Evolutionary conservation across 2,797 vertebrate genomes (phyloP).

Genomic region (Pantherophis alleghaniensis): DNA sequence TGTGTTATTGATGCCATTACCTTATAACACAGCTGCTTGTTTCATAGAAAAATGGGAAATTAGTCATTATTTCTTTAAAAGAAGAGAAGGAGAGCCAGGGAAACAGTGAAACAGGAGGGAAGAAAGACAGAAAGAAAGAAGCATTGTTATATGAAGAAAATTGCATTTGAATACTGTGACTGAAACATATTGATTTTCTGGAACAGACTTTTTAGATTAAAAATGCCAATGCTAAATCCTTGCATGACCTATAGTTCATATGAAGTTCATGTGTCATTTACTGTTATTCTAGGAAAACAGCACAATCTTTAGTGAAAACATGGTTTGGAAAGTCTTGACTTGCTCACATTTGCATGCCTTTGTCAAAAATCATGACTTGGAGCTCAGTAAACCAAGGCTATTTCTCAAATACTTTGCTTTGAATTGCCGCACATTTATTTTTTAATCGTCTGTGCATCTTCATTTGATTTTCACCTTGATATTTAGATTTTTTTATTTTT

Average conservation of each 20-base stretch:
- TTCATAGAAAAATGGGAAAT: constrained; percentile 80
- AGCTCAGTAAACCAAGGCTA: constrained; percentile 50
- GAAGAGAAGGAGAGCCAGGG: constrained; percentile 45
- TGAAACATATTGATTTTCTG: constrained; percentile 89
- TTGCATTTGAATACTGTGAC: constrained; percentile 83
- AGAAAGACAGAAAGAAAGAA: constrained; percentile 73
- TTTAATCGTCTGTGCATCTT: constrained; percentile 63
- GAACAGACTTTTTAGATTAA: constrained; percentile 85
- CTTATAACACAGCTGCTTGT: constrained; percentile 80
- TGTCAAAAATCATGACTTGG: constrained; percentile 71
- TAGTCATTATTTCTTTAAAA: constrained; percentile 74
- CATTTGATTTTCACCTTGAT: constrained; percentile 44
- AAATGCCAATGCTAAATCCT: constrained; percentile 86
- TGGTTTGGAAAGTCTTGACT: constrained; percentile 70
- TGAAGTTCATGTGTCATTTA: constrained; percentile 84
- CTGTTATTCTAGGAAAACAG: constrained; percentile 77
- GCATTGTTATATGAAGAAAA: constrained; percentile 79
- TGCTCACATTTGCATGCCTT: constrained; percentile 73
- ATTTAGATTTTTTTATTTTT: constrained; percentile 44
- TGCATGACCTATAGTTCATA: constrained; percentile 82
- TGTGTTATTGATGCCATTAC: constrained; percentile 82
- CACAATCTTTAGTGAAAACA: constrained; percentile 78
- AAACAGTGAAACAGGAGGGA: constrained; percentile 57
- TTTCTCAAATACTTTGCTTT: constrained; percentile 50
- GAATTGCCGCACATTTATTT: constrained; percentile 66